phyloP scores from a whole-genome alignment of 2,888 invertebrate genomes.

The Belgica antarctica region DNA sequence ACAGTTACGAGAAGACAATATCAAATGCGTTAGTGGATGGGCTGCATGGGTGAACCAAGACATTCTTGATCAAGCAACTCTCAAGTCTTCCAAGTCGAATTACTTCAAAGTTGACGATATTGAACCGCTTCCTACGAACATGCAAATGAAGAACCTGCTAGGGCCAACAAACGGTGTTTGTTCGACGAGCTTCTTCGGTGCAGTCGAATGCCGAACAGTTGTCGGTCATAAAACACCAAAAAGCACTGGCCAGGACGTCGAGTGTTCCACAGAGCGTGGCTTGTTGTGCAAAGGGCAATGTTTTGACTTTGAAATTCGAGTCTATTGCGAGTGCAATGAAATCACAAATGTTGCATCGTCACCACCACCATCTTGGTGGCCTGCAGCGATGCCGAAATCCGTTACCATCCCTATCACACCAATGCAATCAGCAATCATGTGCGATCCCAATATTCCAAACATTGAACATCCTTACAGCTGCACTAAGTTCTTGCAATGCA shows the following conservation, averaged over 20 bases:
- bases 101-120: slow-evolving; percentile 56
- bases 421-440: slow-evolving; percentile 45
- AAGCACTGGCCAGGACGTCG: slow-evolving; percentile 70
- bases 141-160: slow-evolving; percentile 46
- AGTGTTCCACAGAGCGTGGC: slow-evolving; percentile 72
- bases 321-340: slow-evolving; percentile 65
- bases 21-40: slow-evolving; percentile 69
- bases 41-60: slow-evolving; percentile 71
- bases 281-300: slow-evolving; percentile 68
- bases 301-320: slow-evolving; percentile 79
- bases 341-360: neutral
- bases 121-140: slow-evolving; percentile 59
- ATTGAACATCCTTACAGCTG: slow-evolving; percentile 66
- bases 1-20: slow-evolving; percentile 44
- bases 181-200: slow-evolving; percentile 61
- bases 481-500: slow-evolving; percentile 68
- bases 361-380: neutral
- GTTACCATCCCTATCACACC: neutral
- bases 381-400: neutral
- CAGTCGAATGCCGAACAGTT: slow-evolving; percentile 75
- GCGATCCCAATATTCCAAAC: slow-evolving; percentile 59
- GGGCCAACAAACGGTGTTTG: slow-evolving; percentile 53
- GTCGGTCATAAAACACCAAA: slow-evolving; percentile 62
- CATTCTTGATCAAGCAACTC: slow-evolving; percentile 47
- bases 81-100: slow-evolving; percentile 47